Evolutionary conservation across 2,888 invertebrate species (phyloP).

Genomic region (Aleiodes alternator): DNA sequence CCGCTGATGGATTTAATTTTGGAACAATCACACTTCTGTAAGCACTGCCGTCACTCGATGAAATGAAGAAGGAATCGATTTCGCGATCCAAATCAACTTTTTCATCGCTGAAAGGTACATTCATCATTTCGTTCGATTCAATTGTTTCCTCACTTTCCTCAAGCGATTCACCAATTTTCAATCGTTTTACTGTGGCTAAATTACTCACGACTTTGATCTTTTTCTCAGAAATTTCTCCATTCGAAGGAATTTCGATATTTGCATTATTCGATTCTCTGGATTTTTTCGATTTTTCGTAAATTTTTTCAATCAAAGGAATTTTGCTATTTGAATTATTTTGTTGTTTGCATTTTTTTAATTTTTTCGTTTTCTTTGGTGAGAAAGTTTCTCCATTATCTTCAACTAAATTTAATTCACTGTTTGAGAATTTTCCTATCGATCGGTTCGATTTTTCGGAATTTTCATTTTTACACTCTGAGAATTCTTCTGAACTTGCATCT

Average conservation of each 20-base stretch:
- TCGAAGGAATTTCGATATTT: constrained; percentile 28
- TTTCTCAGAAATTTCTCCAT: no score
- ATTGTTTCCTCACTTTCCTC: constrained; percentile 41
- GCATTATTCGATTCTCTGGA: not conserved
- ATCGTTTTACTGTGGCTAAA: constrained; percentile 65
- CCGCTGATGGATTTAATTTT: constrained; percentile 42
- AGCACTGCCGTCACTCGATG: constrained; percentile 57
- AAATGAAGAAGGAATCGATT: constrained; percentile 67
- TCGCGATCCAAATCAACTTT: constrained; percentile 55
- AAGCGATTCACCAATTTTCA: constrained; percentile 57
- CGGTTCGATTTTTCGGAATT: not conserved
- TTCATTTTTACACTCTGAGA: constrained; percentile 22
- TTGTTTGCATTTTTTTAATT: not conserved
- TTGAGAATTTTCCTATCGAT: not conserved
- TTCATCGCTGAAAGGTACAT: not conserved
- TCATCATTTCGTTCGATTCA: constrained; percentile 2
- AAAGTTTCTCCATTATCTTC: not conserved
- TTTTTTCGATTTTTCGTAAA: not conserved
- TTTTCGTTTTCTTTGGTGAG: not conserved
- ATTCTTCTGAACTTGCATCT: constrained; percentile 8
- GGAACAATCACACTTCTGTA: constrained; percentile 62
- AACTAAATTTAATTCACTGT: not conserved
- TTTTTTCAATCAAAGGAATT: constrained; percentile 10
- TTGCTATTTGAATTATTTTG: not conserved
- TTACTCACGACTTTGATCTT: constrained; percentile 58